phyloP scores from a whole-genome alignment of 2,888 invertebrate genomes.

The Coelopa pilipes region DNA sequence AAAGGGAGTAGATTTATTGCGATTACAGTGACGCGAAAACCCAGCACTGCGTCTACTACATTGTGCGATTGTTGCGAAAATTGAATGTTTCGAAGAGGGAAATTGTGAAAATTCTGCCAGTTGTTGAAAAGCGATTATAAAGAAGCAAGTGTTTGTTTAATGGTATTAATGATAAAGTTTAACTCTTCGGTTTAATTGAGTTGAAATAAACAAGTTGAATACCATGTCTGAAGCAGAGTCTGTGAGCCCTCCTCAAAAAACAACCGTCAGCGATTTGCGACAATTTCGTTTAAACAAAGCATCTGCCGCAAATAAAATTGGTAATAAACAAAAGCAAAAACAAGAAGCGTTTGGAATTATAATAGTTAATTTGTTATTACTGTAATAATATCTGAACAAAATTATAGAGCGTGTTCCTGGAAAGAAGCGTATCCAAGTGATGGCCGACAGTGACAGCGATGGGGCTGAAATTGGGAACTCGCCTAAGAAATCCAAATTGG shows the following conservation, averaged over 20 bases:
- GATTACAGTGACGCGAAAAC: too few species aligned
- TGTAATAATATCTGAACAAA: not conserved
- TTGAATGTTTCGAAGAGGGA: too few species aligned
- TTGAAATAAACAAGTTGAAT: constrained; percentile 11
- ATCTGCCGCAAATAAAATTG: constrained; percentile 47
- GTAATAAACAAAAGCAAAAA: constrained; percentile 43
- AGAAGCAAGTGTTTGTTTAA: not conserved
- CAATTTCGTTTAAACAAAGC: constrained; percentile 62
- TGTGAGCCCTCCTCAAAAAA: constrained; percentile 48
- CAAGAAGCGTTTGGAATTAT: not conserved
- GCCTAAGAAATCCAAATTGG: constrained; percentile 58
- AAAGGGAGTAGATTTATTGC: too few species aligned
- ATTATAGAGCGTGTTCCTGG: constrained; percentile 62
- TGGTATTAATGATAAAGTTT: constrained; percentile 12
- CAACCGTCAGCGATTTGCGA: constrained; percentile 60
- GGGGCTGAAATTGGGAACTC: constrained; percentile 49
- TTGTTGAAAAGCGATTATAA: too few species aligned
- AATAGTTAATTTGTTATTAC: not conserved
- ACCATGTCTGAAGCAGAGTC: constrained; percentile 55
- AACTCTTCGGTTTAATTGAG: not conserved
- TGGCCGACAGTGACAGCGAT: constrained; percentile 65
- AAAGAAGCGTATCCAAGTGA: constrained; percentile 63
- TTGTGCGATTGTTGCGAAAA: too few species aligned
- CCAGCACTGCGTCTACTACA: too few species aligned
- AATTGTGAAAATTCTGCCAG: too few species aligned